A percentile compares a stretch with the other conserved stretches of the same genome.
Evolutionary conservation across 2,888 invertebrate species (phyloP).

Genomic region (Oeneis ivallda): DNA sequence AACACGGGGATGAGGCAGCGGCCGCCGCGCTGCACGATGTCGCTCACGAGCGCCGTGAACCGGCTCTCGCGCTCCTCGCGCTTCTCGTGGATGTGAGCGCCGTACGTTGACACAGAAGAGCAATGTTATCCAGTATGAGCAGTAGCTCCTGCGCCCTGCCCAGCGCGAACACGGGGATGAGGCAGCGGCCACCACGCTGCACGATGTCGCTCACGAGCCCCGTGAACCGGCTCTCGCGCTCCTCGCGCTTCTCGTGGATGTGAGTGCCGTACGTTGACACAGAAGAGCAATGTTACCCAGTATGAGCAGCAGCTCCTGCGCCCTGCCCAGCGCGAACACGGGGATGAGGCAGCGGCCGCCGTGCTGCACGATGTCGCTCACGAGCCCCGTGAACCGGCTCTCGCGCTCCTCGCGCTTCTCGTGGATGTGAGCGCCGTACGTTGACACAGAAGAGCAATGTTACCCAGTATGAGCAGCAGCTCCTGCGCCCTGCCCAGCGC

Average conservation of each 20-base stretch:
- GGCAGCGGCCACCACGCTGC: constrained; percentile 96
- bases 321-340: constrained; percentile 98
- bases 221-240: constrained; percentile 96
- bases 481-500: constrained; percentile 99
- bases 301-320: constrained; percentile 96
- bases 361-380: constrained; percentile 96
- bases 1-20: constrained; percentile 99
- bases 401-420: constrained; percentile 99
- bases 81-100: too few relatives aligned
- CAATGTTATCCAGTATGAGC: constrained; percentile 87
- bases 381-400: constrained; percentile 93
- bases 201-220: constrained; percentile 97
- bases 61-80: constrained; percentile 97
- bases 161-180: constrained; percentile 99
- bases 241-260: constrained; percentile 98
- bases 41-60: constrained; percentile 95
- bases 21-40: constrained; percentile 98
- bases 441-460: too few relatives aligned
- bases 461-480: constrained; percentile 91
- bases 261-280: constrained; percentile 59
- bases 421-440: too few relatives aligned
- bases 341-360: constrained; percentile 99
- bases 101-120: too few relatives aligned
- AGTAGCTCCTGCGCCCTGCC: constrained; percentile 98
- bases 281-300: constrained; percentile 82